Evolutionary conservation across 2,888 invertebrate species (phyloP).

Genomic region (Drosophila engyochracea): DNA sequence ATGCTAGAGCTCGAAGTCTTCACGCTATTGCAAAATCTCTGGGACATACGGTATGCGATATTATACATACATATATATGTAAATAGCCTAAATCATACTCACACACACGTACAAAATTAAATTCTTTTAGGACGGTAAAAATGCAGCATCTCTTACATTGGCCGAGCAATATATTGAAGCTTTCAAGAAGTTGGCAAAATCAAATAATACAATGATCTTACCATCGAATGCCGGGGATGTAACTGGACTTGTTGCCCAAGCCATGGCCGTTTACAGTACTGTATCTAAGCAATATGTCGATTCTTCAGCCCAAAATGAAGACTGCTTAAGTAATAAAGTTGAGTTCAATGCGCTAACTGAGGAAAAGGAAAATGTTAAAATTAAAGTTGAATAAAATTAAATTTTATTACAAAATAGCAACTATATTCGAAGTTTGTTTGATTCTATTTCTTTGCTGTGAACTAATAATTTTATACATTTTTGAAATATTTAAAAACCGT

Average conservation of each 20-base stretch:
- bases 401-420: constrained; percentile 45
- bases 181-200: constrained; percentile 96
- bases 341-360: constrained; percentile 61
- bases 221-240: constrained; percentile 93
- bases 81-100: neutral
- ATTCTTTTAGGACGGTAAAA: constrained; percentile 89
- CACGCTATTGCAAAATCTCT: constrained; percentile 90
- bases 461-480: neutral
- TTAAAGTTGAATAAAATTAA: constrained; percentile 72
- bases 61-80: neutral
- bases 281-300: constrained; percentile 62
- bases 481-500: neutral
- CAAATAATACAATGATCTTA: constrained; percentile 96
- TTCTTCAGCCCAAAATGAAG: constrained; percentile 28
- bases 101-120: neutral
- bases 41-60: constrained; percentile 48
- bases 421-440: constrained; percentile 10
- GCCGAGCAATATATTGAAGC: constrained; percentile 98
- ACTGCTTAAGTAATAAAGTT: constrained; percentile 42
- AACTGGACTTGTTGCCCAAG: constrained; percentile 83
- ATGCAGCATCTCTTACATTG: constrained; percentile 95
- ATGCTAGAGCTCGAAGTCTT: constrained; percentile 95
- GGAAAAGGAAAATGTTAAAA: constrained; percentile 65
- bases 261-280: constrained; percentile 83
- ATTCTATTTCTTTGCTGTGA: neutral